A percentile compares a stretch with the other conserved stretches of the same genome.
These are phyloP conservation scores for Hemaris fuciformis DNA, from an alignment of 2,888 invertebrate genomes.

Conservation along the genomic window DNA sequence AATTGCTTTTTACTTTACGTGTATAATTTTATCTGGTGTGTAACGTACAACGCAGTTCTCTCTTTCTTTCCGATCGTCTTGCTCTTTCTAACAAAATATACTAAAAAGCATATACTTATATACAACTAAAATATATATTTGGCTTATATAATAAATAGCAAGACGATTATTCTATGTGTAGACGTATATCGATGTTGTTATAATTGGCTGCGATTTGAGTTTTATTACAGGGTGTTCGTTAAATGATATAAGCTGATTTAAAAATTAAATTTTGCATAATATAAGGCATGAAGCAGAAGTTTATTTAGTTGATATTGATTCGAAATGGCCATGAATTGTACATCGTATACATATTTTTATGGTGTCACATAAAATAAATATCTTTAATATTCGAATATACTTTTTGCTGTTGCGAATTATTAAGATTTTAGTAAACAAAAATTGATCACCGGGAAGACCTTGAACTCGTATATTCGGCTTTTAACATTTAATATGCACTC, in stretches of 20 bases:
- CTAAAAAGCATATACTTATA: conserved; percentile 12
- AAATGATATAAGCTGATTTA: conserved; percentile 18
- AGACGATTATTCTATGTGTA: conserved; percentile 32
- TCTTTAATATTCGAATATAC: no score
- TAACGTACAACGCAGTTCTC: conserved; percentile 63
- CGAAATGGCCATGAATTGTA: no score
- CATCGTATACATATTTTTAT: no score
- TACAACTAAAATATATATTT: not conserved
- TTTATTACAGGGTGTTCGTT: conserved; percentile 25
- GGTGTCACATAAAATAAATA: no score
- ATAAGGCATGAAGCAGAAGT: no score
- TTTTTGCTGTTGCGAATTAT: not conserved
- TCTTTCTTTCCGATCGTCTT: conserved; percentile 34
- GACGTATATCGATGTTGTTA: conserved; percentile 34
- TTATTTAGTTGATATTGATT: no score
- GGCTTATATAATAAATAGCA: conserved; percentile 21
- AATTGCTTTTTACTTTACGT: conserved; percentile 6
- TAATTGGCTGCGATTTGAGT: conserved; percentile 26
- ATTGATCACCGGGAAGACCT: not conserved
- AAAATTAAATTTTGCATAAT: not conserved
- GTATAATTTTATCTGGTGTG: conserved; percentile 42
- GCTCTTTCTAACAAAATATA: conserved; percentile 37
- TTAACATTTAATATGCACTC: not conserved
- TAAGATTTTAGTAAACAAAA: not conserved
- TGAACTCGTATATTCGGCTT: not conserved